Evolutionary conservation across 2,888 invertebrate species (phyloP).

Genomic region (Pteria penguin): DNA sequence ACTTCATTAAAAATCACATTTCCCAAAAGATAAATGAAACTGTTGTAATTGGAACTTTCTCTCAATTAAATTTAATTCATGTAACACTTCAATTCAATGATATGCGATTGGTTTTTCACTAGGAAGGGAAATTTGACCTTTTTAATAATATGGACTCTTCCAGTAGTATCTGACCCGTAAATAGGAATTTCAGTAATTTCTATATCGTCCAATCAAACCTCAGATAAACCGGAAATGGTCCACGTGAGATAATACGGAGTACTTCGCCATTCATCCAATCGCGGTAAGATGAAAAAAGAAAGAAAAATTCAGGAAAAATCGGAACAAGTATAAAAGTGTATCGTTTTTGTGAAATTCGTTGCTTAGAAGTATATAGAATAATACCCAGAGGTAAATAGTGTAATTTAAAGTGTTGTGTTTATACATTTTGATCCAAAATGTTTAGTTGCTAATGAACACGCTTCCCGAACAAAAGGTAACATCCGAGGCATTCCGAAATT

Average conservation of each 20-base stretch:
- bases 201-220: slow-evolving; percentile 30
- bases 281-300: slow-evolving; percentile 16
- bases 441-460: slow-evolving; percentile 33
- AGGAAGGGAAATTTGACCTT: no score
- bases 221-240: slow-evolving; percentile 1
- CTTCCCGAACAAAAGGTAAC: slow-evolving; percentile 17
- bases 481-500: slow-evolving; percentile 22
- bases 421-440: not conserved
- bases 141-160: not conserved
- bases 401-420: not conserved
- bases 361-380: not conserved
- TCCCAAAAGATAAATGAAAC: no score
- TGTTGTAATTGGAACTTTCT: no score
- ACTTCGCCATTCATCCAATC: slow-evolving; percentile 15
- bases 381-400: not conserved
- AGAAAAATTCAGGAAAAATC: slow-evolving; percentile 41
- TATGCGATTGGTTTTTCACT: no score
- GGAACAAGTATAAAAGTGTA: not conserved
- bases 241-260: slow-evolving; percentile 33
- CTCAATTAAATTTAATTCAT: no score
- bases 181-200: slow-evolving; percentile 22
- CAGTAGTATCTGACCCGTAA: slow-evolving; percentile 8
- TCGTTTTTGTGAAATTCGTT: not conserved
- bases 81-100: no score
- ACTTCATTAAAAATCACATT: no score